phyloP scores from a whole-genome alignment of 2,888 invertebrate species.

The Acronicta alni region DNA sequence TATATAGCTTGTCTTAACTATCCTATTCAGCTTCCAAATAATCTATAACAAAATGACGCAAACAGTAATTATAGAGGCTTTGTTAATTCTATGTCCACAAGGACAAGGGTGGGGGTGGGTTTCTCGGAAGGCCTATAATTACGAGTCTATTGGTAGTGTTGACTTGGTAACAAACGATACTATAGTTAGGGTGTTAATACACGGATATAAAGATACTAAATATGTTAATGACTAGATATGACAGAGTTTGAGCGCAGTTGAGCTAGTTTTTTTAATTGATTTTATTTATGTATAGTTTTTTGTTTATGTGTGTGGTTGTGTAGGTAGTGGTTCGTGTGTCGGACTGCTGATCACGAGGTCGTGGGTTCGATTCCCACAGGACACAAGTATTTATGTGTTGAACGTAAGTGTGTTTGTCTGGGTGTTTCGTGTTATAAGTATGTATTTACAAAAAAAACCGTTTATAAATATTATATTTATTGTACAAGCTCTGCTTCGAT shows the following conservation, averaged over 20 bases:
- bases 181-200: conserved; percentile 19
- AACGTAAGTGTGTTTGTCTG: no score
- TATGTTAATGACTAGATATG: neutral
- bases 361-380: no score
- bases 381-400: no score
- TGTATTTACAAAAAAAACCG: no score
- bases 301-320: no score
- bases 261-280: neutral
- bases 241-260: neutral
- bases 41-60: conserved; percentile 6
- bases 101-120: neutral
- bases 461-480: no score
- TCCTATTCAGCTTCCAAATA: conserved; percentile 5
- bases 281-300: no score
- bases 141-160: conserved; percentile 6
- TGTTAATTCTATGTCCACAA: conserved; percentile 6
- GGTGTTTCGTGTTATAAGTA: no score
- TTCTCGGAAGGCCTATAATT: conserved; percentile 29
- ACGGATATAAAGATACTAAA: neutral
- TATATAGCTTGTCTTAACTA: conserved; percentile 3
- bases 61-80: conserved; percentile 19
- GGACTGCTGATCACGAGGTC: no score
- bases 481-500: no score
- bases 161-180: conserved; percentile 11
- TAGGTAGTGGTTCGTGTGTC: no score